Conservation (phyloP, 2,888 invertebrate genomes). For the Lagria hirta region DNA sequence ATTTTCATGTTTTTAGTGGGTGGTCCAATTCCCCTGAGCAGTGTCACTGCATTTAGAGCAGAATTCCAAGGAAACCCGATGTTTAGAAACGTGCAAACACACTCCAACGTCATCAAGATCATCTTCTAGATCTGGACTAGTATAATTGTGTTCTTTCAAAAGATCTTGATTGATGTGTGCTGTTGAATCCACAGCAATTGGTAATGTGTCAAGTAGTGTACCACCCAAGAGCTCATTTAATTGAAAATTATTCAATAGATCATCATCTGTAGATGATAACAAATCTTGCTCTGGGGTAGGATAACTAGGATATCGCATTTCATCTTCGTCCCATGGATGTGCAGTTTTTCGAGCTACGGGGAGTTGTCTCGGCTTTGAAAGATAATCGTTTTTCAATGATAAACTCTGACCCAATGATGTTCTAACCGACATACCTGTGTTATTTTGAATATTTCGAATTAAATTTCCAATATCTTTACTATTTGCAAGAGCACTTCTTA, state of each 20-base stretch:
- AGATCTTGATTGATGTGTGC: too few species aligned
- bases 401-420: conserved; percentile 46
- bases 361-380: conserved; percentile 35
- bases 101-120: conserved; percentile 55
- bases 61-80: conserved; percentile 60
- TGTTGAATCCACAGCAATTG: too few species aligned
- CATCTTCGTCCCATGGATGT: conserved; percentile 37
- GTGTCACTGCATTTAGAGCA: conserved; percentile 60
- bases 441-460: conserved; percentile 53
- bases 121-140: conserved; percentile 20
- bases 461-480: conserved; percentile 57
- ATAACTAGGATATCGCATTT: conserved; percentile 24
- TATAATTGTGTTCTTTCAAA: conserved; percentile 46
- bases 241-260: conserved; percentile 12
- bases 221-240: conserved; percentile 4
- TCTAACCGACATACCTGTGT: conserved; percentile 49
- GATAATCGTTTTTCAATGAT: conserved; percentile 35
- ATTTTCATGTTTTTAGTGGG: conserved; percentile 40
- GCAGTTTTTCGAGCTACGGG: conserved; percentile 34
- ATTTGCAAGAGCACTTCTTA: conserved; percentile 59
- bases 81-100: conserved; percentile 61
- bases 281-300: conserved; percentile 33
- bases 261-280: conserved; percentile 21
- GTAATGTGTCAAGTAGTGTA: conserved; percentile 5
- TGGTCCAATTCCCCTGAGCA: conserved; percentile 44